phyloP scores from a whole-genome alignment of 2,797 vertebrate genomes.

The Bothrops alternatus region DNA sequence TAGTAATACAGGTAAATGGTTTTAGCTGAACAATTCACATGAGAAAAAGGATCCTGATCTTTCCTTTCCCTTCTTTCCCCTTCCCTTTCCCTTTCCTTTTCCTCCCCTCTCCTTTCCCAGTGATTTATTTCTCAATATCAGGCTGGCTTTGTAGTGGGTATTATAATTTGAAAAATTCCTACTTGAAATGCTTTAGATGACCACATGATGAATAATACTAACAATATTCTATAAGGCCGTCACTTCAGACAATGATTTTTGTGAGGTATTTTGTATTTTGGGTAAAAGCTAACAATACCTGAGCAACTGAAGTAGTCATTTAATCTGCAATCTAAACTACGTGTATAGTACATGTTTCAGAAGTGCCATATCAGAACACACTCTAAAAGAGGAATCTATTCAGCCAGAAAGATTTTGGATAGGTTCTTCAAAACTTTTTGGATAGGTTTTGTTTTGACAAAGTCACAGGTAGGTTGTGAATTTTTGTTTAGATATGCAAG shows the following conservation, averaged over 20 bases:
- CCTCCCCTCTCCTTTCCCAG: neutral
- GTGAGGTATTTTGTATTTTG: neutral
- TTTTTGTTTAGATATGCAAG: neutral
- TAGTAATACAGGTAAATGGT: neutral
- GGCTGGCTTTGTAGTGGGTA: neutral
- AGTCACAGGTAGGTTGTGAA: neutral
- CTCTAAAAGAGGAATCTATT: neutral
- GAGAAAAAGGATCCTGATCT: neutral
- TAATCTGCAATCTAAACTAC: neutral
- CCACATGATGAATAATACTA: neutral
- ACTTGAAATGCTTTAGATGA: neutral
- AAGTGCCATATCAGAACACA: neutral
- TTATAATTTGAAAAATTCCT: neutral
- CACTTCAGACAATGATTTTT: neutral
- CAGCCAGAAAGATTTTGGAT: neutral
- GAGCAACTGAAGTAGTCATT: neutral
- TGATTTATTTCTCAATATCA: neutral
- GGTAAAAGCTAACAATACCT: neutral
- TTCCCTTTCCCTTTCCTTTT: neutral
- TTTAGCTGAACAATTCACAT: neutral
- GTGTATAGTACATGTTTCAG: neutral
- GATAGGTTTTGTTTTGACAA: neutral
- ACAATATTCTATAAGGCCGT: neutral
- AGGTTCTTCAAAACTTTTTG: neutral
- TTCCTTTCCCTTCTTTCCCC: neutral